These are phyloP conservation scores for Sphenodon punctatus DNA, from an alignment of 2,797 vertebrate genomes.

Conservation along the genomic window DNA sequence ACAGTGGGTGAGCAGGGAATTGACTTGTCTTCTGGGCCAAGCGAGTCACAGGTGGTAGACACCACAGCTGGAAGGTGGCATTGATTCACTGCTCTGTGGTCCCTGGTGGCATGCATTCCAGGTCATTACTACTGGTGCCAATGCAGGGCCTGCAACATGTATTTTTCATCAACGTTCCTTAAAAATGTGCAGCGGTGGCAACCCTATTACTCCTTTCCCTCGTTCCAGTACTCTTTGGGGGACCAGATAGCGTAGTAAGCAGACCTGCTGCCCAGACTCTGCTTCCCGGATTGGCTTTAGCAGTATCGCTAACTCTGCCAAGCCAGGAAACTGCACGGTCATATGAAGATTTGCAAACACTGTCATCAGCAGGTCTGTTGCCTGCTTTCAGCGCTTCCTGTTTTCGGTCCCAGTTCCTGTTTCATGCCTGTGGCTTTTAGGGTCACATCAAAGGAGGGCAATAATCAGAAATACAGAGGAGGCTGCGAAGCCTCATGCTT, in stretches of 20 bases:
- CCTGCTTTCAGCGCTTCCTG: neutral
- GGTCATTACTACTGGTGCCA: neutral
- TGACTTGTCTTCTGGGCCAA: too few relatives aligned
- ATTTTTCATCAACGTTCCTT: too few relatives aligned
- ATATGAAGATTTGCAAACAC: neutral
- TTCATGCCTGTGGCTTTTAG: neutral
- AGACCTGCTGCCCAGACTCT: neutral
- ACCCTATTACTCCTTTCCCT: too few relatives aligned
- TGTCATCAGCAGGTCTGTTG: neutral
- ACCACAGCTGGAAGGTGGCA: too few relatives aligned
- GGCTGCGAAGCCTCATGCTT: too few relatives aligned
- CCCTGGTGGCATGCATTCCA: neutral
- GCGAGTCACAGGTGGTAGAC: too few relatives aligned
- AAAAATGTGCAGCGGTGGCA: too few relatives aligned
- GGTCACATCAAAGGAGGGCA: accelerated
- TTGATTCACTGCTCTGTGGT: neutral
- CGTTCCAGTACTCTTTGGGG: too few relatives aligned
- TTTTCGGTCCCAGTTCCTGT: conserved; percentile 35
- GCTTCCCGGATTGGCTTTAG: neutral
- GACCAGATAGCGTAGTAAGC: neutral
- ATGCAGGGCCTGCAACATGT: too few relatives aligned
- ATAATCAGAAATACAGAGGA: too few relatives aligned
- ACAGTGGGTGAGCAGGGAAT: too few relatives aligned
- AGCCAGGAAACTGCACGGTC: neutral
- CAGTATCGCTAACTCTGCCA: neutral